phyloP scores from a whole-genome alignment of 2,888 invertebrate genomes.

The Neria commutata region DNA sequence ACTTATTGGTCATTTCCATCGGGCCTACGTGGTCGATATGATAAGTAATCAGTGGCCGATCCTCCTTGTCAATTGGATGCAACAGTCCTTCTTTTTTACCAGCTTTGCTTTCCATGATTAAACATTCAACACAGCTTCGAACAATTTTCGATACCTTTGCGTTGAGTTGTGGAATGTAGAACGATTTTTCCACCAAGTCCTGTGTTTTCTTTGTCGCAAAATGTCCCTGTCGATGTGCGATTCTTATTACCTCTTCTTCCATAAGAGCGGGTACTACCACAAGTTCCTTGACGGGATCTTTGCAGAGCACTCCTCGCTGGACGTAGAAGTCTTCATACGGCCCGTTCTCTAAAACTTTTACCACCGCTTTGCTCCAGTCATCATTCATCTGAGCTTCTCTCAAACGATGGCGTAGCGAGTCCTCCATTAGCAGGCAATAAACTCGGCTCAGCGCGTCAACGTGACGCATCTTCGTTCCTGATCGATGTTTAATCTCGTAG shows the following conservation, averaged over 20 bases:
- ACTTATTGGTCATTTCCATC: conserved; percentile 15
- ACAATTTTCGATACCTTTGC: conserved; percentile 25
- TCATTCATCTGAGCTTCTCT: conserved; percentile 20
- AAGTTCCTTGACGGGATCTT: conserved; percentile 16
- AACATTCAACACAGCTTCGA: conserved; percentile 27
- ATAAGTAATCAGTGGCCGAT: not conserved
- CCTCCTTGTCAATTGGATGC: conserved; percentile 23
- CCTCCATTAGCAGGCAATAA: conserved; percentile 18
- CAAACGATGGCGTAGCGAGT: conserved; percentile 15
- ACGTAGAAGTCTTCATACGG: conserved; percentile 25
- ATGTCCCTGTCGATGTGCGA: conserved; percentile 23
- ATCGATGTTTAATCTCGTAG: conserved; percentile 25
- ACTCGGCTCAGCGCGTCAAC: conserved; percentile 30
- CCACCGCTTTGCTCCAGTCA: conserved; percentile 22
- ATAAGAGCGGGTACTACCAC: conserved; percentile 49
- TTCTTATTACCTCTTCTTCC: conserved; percentile 33
- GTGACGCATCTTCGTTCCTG: conserved; percentile 26
- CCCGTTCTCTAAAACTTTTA: conserved; percentile 15
- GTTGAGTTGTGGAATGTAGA: conserved; percentile 23
- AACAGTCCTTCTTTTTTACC: conserved; percentile 26
- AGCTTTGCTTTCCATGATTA: conserved; percentile 22
- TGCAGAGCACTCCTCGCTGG: conserved; percentile 19
- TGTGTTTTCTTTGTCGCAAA: conserved; percentile 23
- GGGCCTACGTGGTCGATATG: conserved; percentile 22
- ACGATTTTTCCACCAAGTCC: conserved; percentile 24